Percentiles rank a stretch among this genome's conserved stretches.
Evolutionary conservation across 2,113 vertebrate species (phyloP).

Genomic region (Amblyornis subalaris): DNA sequence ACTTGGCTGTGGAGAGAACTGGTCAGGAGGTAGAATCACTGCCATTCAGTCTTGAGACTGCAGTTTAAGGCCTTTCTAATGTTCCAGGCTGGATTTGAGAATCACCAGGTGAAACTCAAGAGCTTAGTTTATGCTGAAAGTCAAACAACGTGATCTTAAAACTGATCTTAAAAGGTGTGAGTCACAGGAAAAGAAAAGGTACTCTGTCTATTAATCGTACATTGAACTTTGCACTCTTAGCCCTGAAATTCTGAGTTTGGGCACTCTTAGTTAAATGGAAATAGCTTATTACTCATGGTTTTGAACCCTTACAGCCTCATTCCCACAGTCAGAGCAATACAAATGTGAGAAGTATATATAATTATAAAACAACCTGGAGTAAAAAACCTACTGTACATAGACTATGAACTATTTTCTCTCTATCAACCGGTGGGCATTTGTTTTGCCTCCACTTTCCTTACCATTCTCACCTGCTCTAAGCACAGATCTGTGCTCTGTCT

Average conservation of each 20-base stretch:
- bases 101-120: not conserved
- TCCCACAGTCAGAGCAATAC: not conserved
- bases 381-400: not conserved
- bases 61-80: not conserved
- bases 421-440: not conserved
- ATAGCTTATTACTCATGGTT: not conserved
- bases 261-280: not conserved
- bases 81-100: not conserved
- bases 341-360: not conserved
- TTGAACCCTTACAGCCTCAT: not conserved
- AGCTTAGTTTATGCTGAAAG: slow-evolving; percentile 25
- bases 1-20: not conserved
- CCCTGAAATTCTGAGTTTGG: not conserved
- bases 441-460: not conserved
- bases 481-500: not conserved
- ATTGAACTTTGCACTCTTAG: not conserved
- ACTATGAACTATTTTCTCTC: not conserved
- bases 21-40: not conserved
- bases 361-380: not conserved
- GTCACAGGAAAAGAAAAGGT: slow-evolving; percentile 26
- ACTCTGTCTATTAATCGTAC: not conserved
- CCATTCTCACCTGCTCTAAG: not conserved
- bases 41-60: not conserved
- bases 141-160: slow-evolving; percentile 29
- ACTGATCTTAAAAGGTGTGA: slow-evolving; percentile 7